Conservation (phyloP, 2,888 invertebrate species). For the Mimas tiliae region DNA sequence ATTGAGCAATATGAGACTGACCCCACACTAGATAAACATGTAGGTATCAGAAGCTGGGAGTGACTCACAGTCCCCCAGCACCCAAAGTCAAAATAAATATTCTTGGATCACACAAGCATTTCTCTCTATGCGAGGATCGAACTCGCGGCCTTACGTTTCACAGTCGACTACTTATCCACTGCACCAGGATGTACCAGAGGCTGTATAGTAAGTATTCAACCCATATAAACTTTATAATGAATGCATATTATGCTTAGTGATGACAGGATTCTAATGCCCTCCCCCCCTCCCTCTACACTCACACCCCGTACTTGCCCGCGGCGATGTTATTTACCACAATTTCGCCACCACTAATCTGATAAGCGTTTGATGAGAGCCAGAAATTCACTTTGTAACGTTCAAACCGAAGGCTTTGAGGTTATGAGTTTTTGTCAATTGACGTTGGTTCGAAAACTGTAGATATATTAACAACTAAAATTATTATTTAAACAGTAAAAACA, state of each 20-base stretch:
- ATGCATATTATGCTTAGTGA: conserved; percentile 26
- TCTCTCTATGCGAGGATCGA: too few species aligned
- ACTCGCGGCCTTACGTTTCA: too few species aligned
- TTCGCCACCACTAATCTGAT: conserved; percentile 58
- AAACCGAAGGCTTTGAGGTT: not conserved
- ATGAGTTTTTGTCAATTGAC: not conserved
- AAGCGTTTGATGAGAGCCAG: conserved; percentile 57
- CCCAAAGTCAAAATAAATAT: too few species aligned
- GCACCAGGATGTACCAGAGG: too few species aligned
- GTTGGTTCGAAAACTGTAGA: not conserved
- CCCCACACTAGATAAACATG: too few species aligned
- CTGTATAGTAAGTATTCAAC: not conserved
- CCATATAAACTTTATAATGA: conserved; percentile 6
- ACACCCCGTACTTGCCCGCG: conserved; percentile 25
- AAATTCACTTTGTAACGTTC: conserved; percentile 50
- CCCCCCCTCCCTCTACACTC: not conserved
- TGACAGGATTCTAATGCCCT: conserved; percentile 18
- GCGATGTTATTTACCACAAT: conserved; percentile 47
- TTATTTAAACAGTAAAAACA: too few species aligned
- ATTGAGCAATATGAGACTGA: too few species aligned
- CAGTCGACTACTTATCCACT: too few species aligned
- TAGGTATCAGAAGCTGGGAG: too few species aligned
- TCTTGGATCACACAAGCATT: too few species aligned
- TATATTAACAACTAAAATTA: too few species aligned
- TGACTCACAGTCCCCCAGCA: too few species aligned